These are phyloP conservation scores for Lepeophtheirus nordmannii DNA, from an alignment of 2,888 invertebrate species.

Conservation along the genomic window DNA sequence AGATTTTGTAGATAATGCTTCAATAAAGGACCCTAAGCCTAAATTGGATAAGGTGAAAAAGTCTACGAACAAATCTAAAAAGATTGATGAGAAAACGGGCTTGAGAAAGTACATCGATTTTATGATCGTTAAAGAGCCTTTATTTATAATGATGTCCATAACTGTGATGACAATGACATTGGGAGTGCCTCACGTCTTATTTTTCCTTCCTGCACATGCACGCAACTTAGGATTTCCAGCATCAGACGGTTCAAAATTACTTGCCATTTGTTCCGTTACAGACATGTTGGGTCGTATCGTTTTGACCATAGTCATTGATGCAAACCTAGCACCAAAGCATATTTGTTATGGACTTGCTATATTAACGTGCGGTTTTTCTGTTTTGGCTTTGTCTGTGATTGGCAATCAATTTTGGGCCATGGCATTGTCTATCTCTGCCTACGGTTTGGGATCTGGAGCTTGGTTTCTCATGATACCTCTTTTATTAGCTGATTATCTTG, in stretches of 20 bases:
- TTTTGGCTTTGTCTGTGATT: slow-evolving; percentile 49
- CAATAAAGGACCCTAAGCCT: background rate
- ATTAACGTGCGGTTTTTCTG: slow-evolving; percentile 50
- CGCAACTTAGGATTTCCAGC: slow-evolving; percentile 48
- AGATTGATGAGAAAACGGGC: slow-evolving; percentile 3
- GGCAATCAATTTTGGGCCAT: slow-evolving; percentile 50
- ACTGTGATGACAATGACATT: slow-evolving; percentile 59
- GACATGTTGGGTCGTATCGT: slow-evolving; percentile 55
- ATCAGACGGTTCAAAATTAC: slow-evolving; percentile 48
- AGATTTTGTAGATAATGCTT: background rate
- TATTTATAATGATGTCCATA: slow-evolving; percentile 52
- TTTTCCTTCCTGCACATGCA: slow-evolving; percentile 57
- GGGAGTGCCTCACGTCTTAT: slow-evolving; percentile 57
- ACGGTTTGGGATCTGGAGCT: slow-evolving; percentile 56
- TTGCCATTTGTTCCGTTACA: slow-evolving; percentile 55
- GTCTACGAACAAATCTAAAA: background rate
- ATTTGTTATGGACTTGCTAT: slow-evolving; percentile 40
- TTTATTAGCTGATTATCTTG: slow-evolving; percentile 54
- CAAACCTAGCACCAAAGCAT: slow-evolving; percentile 49
- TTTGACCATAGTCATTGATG: slow-evolving; percentile 55
- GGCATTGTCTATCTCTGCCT: slow-evolving; percentile 45
- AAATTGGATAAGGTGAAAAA: background rate
- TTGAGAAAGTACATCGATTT: slow-evolving; percentile 45
- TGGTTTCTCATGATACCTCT: slow-evolving; percentile 62
- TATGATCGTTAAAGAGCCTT: slow-evolving; percentile 48